A percentile compares a stretch with the other conserved stretches of the same genome.
Evolutionary conservation across 1,140 invertebrate species (phyloP).

Genomic region (Heliconius eleuchia): DNA sequence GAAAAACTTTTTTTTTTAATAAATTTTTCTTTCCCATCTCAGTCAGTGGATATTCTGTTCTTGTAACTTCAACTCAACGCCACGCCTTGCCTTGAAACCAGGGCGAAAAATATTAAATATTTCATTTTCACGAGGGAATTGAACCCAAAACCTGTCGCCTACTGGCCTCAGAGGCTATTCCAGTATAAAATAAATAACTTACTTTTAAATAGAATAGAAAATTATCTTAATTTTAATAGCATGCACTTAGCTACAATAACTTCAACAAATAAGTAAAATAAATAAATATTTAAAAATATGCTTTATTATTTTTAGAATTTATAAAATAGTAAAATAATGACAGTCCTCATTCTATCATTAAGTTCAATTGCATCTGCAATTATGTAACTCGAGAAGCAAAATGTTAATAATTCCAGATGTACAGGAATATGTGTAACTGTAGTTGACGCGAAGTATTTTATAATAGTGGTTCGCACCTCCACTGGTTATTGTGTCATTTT

Average conservation of each 20-base stretch:
- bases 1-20: background rate
- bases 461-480: constrained; percentile 17
- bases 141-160: no score
- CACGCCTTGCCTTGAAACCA: no score
- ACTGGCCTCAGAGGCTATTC: no score
- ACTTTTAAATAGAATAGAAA: no score
- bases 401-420: constrained; percentile 21
- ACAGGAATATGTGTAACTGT: constrained; percentile 17
- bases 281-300: background rate
- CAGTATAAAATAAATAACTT: no score
- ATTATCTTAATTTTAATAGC: no score
- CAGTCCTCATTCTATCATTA: constrained; percentile 22
- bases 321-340: background rate
- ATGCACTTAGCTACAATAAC: background rate
- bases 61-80: no score
- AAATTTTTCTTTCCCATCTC: no score
- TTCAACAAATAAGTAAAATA: background rate
- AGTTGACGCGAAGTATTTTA: constrained; percentile 22
- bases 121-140: no score
- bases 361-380: constrained; percentile 24
- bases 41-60: no score
- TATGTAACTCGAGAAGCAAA: constrained; percentile 9
- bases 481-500: constrained; percentile 26
- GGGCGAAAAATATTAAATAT: no score
- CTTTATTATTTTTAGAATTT: background rate